Percentiles rank a stretch among this genome's conserved stretches.
Evolutionary conservation across 2,113 vertebrate genomes (phyloP).

Genomic region (Tautogolabrus adspersus): DNA sequence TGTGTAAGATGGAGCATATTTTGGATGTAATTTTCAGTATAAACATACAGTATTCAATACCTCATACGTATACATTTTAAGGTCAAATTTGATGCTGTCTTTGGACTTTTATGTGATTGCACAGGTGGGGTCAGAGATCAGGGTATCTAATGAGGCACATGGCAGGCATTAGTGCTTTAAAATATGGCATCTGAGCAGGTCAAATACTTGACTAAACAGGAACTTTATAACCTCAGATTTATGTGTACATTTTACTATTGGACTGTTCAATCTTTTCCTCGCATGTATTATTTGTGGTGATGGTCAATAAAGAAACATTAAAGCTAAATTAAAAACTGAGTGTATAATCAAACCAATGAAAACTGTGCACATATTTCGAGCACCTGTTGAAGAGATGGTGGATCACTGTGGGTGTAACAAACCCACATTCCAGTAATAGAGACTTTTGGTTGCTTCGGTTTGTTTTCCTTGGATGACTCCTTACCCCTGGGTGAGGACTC

Average conservation of each 20-base stretch:
- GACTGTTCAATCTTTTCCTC: background rate
- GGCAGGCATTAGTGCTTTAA: background rate
- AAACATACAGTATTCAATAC: background rate
- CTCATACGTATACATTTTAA: background rate
- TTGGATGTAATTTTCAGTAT: background rate
- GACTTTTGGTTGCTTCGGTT: conserved; percentile 73
- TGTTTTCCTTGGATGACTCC: conserved; percentile 80
- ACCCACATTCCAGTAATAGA: conserved; percentile 78
- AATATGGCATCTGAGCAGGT: background rate
- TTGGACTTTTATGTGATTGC: background rate
- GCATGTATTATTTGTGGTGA: conserved; percentile 10
- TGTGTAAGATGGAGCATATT: background rate
- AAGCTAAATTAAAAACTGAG: conserved; percentile 1
- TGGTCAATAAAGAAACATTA: background rate
- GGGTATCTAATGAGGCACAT: background rate
- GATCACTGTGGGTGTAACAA: conserved; percentile 70
- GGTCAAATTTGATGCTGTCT: background rate
- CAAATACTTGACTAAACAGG: conserved; percentile 5
- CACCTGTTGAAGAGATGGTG: conserved; percentile 73
- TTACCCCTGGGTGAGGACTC: conserved; percentile 73
- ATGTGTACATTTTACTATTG: background rate
- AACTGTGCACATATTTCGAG: conserved; percentile 60
- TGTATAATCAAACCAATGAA: conserved; percentile 41
- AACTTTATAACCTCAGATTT: background rate
- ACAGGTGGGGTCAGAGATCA: conserved; percentile 22